Evolutionary conservation across 1,140 invertebrate species (phyloP).

Genomic region (Oncopodura yosiiana): DNA sequence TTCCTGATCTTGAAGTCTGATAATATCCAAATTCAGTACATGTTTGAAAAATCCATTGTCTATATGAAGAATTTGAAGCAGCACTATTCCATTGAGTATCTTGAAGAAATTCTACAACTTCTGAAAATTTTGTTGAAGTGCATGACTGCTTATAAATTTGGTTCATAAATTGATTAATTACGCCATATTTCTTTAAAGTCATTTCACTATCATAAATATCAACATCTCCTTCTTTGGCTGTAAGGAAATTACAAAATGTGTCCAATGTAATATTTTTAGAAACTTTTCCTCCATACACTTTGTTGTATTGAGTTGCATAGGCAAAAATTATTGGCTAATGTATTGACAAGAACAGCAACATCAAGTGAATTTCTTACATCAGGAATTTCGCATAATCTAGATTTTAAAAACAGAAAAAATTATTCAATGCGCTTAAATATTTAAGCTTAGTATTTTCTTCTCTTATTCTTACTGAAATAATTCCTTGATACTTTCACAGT

Average conservation of each 20-base stretch:
- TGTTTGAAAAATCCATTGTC: constrained; percentile 47
- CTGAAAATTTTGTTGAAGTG: constrained; percentile 69
- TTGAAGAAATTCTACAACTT: constrained; percentile 61
- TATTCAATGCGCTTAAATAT: too few relatives aligned
- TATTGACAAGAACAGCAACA: constrained; percentile 67
- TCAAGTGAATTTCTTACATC: constrained; percentile 55
- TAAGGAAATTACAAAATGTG: constrained; percentile 64
- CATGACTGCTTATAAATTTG: constrained; percentile 60
- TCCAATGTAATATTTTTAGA: constrained; percentile 68
- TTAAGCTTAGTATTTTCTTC: too few relatives aligned
- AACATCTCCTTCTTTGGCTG: constrained; percentile 43
- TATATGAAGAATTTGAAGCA: constrained; percentile 35
- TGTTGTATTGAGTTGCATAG: constrained; percentile 93
- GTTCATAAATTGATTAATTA: constrained; percentile 61
- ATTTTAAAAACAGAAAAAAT: constrained; percentile 35
- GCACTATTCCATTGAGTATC: constrained; percentile 57
- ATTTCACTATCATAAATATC: too few relatives aligned
- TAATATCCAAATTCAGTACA: constrained; percentile 52
- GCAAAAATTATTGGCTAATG: constrained; percentile 79
- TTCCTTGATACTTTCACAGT: too few relatives aligned
- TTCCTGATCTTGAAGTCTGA: constrained; percentile 44
- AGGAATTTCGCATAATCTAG: constrained; percentile 65
- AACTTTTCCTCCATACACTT: constrained; percentile 51
- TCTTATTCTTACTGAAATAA: too few relatives aligned
- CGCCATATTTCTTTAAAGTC: constrained; percentile 58